Conservation (phyloP, 1,140 invertebrate genomes). For the Atopsyche davidsoni region DNA sequence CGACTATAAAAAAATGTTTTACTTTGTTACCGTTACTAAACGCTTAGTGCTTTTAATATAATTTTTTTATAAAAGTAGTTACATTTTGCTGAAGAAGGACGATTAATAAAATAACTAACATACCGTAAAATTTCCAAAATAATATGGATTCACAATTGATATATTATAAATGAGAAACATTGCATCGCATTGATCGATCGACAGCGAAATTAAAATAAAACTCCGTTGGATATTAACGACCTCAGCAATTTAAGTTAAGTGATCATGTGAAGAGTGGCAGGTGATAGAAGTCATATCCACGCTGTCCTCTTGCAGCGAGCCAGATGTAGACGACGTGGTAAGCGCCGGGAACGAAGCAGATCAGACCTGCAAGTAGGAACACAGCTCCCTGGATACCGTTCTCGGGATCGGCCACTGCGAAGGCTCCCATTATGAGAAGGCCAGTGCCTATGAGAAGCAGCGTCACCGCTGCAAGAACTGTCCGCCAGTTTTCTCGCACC, state of each 20-base stretch:
- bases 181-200: no score
- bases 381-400: constrained; percentile 71
- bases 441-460: constrained; percentile 71
- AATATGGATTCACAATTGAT: no score
- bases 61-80: no score
- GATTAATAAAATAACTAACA: no score
- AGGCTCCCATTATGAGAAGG: constrained; percentile 64
- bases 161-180: no score
- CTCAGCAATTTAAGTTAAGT: background rate
- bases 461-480: constrained; percentile 70
- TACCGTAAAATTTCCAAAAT: no score
- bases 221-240: background rate
- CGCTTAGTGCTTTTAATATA: no score
- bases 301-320: constrained; percentile 69
- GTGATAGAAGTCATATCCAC: constrained; percentile 79
- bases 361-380: constrained; percentile 73
- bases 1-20: background rate
- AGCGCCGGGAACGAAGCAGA: constrained; percentile 74
- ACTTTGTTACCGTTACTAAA: background rate
- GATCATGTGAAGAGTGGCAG: constrained; percentile 70
- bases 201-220: no score
- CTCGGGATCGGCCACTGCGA: constrained; percentile 60
- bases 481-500: constrained; percentile 78
- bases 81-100: no score
- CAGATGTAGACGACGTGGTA: constrained; percentile 82